Evolutionary conservation across 2,888 invertebrate species (phyloP), one percentile per base, ranked within the genome.

Genomic region (Lathronympha strigana): DNA sequence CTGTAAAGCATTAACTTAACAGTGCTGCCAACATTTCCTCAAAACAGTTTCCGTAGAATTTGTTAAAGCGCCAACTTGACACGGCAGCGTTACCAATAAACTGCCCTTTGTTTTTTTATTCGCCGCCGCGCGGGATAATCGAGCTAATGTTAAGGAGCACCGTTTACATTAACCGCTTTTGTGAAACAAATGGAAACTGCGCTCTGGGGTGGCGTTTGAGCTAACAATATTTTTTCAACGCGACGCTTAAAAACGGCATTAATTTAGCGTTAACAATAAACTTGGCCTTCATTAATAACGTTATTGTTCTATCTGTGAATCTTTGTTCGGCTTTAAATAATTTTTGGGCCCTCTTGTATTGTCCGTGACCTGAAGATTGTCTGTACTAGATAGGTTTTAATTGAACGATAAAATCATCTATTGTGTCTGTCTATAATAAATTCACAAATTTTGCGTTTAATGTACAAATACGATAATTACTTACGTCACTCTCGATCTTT

Each of bases 121-220:
- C 55, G 66, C 62, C 74, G 77, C 78, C 78, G 75, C 74, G 76
- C 73, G 74, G 78, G 78, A 84, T 83, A 86, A 86, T 85, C 80
- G 80, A 81, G 85, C 79, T 86, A 85, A 86, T 83, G 83, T 82
- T 84, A 84, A 86, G 83, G 78, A 83, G 80, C 79, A 74, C 78
- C 81, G 78, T 84, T 86, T 83, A 82, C 83, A 84, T 86, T 85
- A 86, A 84, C 82, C 83, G 82, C 81, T 82, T 86, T 82, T 82
- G 86, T 83, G 80, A 80, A 84, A 86, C 83, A 86, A 87, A 86
- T 86, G 87, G 79, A 83, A 86, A 84, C 80, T 81, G 81, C 75
- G 79, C 86, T 82, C 84, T 72, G 73, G 81, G 82, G 83, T 74
- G 74, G 76, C 75, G 71, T 82, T 79, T 72, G 74, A 66, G 74